Evolutionary conservation across 2,797 vertebrate genomes (phyloP).

Genomic region (Myotis planiceps): DNA sequence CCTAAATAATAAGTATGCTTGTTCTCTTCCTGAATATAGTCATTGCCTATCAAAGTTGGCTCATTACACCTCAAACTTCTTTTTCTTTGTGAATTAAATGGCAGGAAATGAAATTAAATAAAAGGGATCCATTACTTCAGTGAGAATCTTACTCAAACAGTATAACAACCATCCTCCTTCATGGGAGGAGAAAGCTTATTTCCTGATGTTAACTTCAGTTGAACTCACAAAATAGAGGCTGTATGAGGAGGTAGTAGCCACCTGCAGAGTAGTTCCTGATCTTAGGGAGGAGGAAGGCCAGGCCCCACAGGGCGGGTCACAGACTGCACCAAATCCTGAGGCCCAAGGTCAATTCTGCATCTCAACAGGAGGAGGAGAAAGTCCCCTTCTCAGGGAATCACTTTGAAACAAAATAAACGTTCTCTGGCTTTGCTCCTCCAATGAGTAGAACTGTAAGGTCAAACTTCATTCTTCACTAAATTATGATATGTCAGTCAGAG

Average conservation of each 20-base stretch:
- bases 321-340: neutral
- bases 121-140: neutral
- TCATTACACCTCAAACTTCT: neutral
- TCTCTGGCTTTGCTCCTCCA: neutral
- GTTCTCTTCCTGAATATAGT: neutral
- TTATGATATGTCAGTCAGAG: too few relatives aligned
- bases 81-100: neutral
- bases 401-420: neutral
- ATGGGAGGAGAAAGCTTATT: neutral
- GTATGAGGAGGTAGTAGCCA: neutral
- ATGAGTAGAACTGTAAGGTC: neutral
- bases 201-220: neutral
- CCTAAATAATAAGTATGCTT: neutral
- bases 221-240: neutral
- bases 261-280: fast-evolving
- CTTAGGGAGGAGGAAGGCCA: neutral
- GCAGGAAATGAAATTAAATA: neutral
- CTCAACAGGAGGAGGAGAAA: neutral
- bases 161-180: neutral
- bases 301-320: neutral
- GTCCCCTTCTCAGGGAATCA: neutral
- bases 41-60: neutral
- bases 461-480: neutral
- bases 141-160: neutral
- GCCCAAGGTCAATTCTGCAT: neutral